Evolutionary conservation across 2,113 vertebrate species (phyloP).

Genomic region (Gadus macrocephalus): DNA sequence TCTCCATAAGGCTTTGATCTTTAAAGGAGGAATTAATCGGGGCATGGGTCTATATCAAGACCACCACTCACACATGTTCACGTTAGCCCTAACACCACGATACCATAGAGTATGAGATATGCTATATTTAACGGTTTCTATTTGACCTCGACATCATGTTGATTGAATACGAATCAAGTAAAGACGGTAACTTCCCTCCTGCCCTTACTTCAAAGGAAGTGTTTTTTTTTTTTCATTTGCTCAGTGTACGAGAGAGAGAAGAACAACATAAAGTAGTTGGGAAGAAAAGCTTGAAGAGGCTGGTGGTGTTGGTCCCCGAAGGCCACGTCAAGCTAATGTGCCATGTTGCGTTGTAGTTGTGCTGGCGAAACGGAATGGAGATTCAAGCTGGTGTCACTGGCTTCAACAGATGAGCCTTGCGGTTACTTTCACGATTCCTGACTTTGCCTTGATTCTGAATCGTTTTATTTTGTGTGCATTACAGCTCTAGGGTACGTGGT

Average conservation of each 20-base stretch:
- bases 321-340: constrained; percentile 79
- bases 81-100: constrained; percentile 26
- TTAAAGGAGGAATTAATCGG: constrained; percentile 50
- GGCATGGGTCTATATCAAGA: constrained; percentile 55
- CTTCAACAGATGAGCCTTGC: constrained; percentile 67
- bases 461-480: constrained; percentile 1
- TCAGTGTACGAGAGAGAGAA: neutral
- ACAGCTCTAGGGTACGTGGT: constrained; percentile 35
- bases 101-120: too few species aligned
- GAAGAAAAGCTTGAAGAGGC: constrained; percentile 58
- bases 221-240: constrained; percentile 85
- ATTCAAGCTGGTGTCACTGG: constrained; percentile 69
- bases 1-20: constrained; percentile 51
- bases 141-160: too few species aligned
- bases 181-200: constrained; percentile 24
- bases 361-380: constrained; percentile 71
- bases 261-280: constrained; percentile 4
- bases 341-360: constrained; percentile 70
- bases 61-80: constrained; percentile 36
- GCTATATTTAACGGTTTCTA: too few species aligned
- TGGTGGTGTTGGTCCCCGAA: constrained; percentile 63
- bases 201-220: constrained; percentile 51
- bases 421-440: constrained; percentile 67
- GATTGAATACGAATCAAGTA: constrained; percentile 19
- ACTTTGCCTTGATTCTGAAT: constrained; percentile 66